Evolutionary conservation across 2,888 invertebrate genomes (phyloP).

Genomic region (Coremacera marginata): DNA sequence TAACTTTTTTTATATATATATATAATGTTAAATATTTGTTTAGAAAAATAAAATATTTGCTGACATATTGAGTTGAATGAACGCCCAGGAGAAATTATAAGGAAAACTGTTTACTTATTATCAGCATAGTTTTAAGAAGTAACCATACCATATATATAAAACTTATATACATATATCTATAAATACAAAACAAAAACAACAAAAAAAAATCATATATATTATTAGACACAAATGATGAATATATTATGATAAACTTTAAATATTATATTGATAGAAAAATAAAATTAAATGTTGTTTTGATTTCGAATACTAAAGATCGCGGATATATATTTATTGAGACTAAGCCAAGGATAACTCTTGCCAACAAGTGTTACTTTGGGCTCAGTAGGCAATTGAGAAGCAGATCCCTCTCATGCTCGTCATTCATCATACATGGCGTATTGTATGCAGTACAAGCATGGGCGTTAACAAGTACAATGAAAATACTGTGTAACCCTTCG

Average conservation of each 20-base stretch:
- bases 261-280: constrained; percentile 13
- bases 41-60: not conserved
- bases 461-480: too few relatives aligned
- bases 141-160: not conserved
- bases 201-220: constrained; percentile 24
- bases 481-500: too few relatives aligned
- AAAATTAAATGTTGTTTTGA: not conserved
- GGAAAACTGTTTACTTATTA: constrained; percentile 27
- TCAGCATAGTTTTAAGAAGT: constrained; percentile 26
- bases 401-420: too few relatives aligned
- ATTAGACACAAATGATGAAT: constrained; percentile 9
- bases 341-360: too few relatives aligned
- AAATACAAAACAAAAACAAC: not conserved
- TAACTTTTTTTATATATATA: not conserved
- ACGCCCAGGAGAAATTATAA: not conserved
- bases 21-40: constrained; percentile 10
- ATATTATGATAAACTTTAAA: constrained; percentile 33
- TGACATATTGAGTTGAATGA: not conserved
- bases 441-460: too few relatives aligned
- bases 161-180: constrained; percentile 23
- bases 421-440: too few relatives aligned
- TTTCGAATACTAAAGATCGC: not conserved
- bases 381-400: too few relatives aligned
- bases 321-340: too few relatives aligned
- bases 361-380: too few relatives aligned